These are phyloP conservation scores for Tetranychus truncatus DNA, from an alignment of 2,888 invertebrate genomes.

Conservation along the genomic window DNA sequence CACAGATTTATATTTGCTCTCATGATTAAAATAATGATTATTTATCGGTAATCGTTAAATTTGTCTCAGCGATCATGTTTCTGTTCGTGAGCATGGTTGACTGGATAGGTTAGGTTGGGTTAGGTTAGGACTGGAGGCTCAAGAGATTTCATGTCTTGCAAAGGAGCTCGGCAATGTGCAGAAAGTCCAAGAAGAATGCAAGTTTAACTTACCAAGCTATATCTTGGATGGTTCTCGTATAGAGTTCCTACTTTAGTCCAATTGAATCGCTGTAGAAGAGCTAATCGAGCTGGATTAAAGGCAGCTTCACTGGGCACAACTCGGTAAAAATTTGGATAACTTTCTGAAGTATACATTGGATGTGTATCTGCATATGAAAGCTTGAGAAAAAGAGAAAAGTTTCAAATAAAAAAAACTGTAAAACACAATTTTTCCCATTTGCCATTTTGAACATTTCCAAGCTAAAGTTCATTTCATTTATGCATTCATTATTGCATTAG, in stretches of 20 bases:
- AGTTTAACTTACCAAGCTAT: slow-evolving; percentile 53
- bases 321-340: slow-evolving; percentile 88
- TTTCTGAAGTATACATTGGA: slow-evolving; percentile 81
- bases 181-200: slow-evolving; percentile 17
- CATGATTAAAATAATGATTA: no score
- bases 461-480: no score
- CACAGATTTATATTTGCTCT: no score
- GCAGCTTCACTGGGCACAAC: slow-evolving; percentile 91
- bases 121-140: background rate
- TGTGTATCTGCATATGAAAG: slow-evolving; percentile 92
- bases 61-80: no score
- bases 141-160: background rate
- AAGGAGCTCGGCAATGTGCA: background rate
- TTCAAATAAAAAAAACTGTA: background rate
- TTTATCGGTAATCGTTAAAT: no score
- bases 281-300: slow-evolving; percentile 75
- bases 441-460: no score
- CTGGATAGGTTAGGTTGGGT: no score
- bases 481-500: no score
- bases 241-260: slow-evolving; percentile 95
- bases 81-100: no score
- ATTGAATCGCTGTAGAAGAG: slow-evolving; percentile 71
- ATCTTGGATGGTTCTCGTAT: slow-evolving; percentile 84
- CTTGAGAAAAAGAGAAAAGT: slow-evolving; percentile 34
- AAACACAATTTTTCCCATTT: no score